A percentile compares a stretch with the other conserved stretches of the same genome.
These are phyloP conservation scores for Panthera leo DNA, from an alignment of 2,113 vertebrate species.

Conservation along the genomic window DNA sequence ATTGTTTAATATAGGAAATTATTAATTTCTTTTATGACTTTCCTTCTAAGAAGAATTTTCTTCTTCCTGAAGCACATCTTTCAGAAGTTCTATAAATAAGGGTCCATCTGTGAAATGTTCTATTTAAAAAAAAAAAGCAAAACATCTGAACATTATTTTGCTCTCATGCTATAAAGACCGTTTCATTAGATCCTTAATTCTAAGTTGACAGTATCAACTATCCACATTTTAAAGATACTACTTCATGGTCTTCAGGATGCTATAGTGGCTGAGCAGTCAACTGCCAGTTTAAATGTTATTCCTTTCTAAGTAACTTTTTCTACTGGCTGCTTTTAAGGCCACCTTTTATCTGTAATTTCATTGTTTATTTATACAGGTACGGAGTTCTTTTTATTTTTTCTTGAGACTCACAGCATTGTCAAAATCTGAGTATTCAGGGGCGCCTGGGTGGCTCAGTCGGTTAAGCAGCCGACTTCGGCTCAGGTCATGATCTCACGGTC, in stretches of 20 bases:
- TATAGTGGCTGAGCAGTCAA: not conserved
- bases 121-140: not conserved
- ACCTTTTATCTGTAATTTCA: not conserved
- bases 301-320: not conserved
- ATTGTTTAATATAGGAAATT: not conserved
- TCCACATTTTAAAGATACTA: not conserved
- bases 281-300: not conserved
- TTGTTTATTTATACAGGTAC: not conserved
- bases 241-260: not conserved
- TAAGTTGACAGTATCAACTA: not conserved
- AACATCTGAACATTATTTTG: not conserved
- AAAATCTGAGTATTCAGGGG: not conserved
- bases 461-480: too few species aligned
- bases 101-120: not conserved
- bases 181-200: not conserved
- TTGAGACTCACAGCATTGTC: not conserved
- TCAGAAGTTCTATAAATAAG: conserved; percentile 40
- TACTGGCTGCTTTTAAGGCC: not conserved
- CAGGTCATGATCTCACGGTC: too few species aligned
- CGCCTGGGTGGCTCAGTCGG: too few species aligned
- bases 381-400: not conserved
- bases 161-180: not conserved
- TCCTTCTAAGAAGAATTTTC: conserved; percentile 1
- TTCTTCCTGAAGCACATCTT: not conserved
- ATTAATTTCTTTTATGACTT: not conserved